Percentiles rank a stretch among this genome's conserved stretches.
Evolutionary conservation across 2,797 vertebrate species (phyloP).

Genomic region (Lycodopsis pacificus): DNA sequence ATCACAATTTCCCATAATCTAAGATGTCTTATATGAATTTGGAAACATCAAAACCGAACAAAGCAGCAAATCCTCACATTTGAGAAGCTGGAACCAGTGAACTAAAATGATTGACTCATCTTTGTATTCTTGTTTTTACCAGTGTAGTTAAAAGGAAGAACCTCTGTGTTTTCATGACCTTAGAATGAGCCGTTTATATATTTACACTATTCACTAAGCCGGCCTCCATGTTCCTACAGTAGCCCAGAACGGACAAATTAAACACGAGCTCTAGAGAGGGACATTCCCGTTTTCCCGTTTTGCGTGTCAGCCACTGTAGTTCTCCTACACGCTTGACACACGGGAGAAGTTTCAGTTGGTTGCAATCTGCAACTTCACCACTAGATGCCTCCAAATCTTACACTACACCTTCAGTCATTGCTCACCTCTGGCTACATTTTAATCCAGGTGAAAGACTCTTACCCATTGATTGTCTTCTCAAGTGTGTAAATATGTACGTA

Average conservation of each 20-base stretch:
- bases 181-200: too few species aligned
- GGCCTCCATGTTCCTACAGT: too few species aligned
- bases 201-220: too few species aligned
- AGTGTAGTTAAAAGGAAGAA: background rate
- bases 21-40: background rate
- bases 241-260: background rate
- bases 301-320: background rate
- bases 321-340: background rate
- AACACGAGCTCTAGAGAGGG: background rate
- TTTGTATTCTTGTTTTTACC: background rate
- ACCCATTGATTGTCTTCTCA: background rate
- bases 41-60: background rate
- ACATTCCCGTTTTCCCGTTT: background rate
- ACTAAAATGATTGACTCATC: fast-evolving
- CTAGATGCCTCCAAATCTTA: background rate
- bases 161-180: too few species aligned
- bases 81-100: background rate
- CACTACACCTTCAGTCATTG: background rate
- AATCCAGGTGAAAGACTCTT: slow-evolving; percentile 6
- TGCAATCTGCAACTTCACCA: background rate
- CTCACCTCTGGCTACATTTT: background rate
- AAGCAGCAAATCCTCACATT: background rate
- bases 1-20: background rate
- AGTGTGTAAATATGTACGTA: background rate
- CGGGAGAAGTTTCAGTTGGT: background rate